Base-by-base conservation (phyloP, 2,113 vertebrate species). In the Hemibates koningsi region DNA sequence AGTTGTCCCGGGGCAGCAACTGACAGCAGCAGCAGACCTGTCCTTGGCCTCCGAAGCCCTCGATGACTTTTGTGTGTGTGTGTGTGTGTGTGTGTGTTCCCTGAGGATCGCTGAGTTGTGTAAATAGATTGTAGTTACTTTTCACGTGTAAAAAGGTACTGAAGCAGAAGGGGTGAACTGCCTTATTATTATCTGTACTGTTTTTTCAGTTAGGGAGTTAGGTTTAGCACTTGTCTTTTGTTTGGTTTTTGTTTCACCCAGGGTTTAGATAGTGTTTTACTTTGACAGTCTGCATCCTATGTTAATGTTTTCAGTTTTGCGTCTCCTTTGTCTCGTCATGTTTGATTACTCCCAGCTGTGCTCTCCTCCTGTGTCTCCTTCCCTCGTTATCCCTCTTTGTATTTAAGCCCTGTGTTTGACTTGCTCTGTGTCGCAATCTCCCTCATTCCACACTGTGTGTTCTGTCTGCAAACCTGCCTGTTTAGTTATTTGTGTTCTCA, bases 351-450 rank as follows among this genome's bases (percentile, higher is more conserved):
- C 54, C 7, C 54, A 57, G 24, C 54, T 57, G 54, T 57, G 24
- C 54, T 57, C 1, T 57, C 21, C 54, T 3, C 2, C 24, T 27
- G 24, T 27, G 12, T 57, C 12, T 57, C 12, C 12, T 57, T 57
- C 24, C 24, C 24, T 57, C 12, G 0, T 57, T 29, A 57, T 29
- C 54, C 54, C 54, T 29, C 54, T 27, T 29, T 57, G 12, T 57
- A 57, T 57, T 57, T 8, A 8, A 27, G 24, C 54, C 1, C 54
- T 57, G 54, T 57, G 12, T 57, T 57, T 27, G 12, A 57, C 54
- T 57, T 27, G 12, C 54, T 14, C 4, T 27, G 54, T 57, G 24
- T 29, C 0, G 12, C 7, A 27, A 29, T 14, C 54, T 14, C 54
- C 12, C 12, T 57, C 24, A 57, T 14, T 27, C 54, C 24, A 57